Conservation (phyloP, 2,113 vertebrate genomes). For the Emydocephalus ijimae region DNA sequence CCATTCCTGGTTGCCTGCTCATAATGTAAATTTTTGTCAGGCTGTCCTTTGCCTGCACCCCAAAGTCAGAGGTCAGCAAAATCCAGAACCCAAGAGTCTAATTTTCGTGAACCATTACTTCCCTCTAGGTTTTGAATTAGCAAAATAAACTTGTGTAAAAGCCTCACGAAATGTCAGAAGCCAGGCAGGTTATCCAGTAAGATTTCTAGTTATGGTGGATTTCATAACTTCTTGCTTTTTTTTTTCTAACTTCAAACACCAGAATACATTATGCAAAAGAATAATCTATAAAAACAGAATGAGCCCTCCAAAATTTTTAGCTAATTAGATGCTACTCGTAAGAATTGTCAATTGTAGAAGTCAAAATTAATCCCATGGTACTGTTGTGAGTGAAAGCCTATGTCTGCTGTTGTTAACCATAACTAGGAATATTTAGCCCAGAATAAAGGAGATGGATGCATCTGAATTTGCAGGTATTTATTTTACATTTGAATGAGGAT, state of each 20-base stretch:
- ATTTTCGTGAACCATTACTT: neutral
- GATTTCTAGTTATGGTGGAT: neutral
- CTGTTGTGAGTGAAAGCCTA: neutral
- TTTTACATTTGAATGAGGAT: slow-evolving; percentile 1
- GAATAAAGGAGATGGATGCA: slow-evolving; percentile 5
- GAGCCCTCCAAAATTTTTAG: neutral
- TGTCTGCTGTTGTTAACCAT: neutral
- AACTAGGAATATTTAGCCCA: neutral
- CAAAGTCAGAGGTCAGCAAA: neutral
- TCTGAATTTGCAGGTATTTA: slow-evolving; percentile 1
- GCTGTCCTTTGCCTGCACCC: neutral
- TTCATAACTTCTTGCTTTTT: neutral
- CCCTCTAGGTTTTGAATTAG: neutral
- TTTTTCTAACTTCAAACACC: neutral
- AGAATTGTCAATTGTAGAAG: slow-evolving; percentile 13
- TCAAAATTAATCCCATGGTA: slow-evolving; percentile 8
- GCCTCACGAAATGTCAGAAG: neutral
- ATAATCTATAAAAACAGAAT: neutral
- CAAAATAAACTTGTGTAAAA: neutral
- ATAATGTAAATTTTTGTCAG: neutral
- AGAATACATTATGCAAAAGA: neutral
- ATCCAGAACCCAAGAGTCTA: neutral
- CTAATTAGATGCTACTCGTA: neutral
- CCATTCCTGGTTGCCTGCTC: neutral
- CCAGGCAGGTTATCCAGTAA: neutral